Evolutionary conservation across 2,797 vertebrate genomes (phyloP).

Genomic region (Stomatorhinus walkeri): DNA sequence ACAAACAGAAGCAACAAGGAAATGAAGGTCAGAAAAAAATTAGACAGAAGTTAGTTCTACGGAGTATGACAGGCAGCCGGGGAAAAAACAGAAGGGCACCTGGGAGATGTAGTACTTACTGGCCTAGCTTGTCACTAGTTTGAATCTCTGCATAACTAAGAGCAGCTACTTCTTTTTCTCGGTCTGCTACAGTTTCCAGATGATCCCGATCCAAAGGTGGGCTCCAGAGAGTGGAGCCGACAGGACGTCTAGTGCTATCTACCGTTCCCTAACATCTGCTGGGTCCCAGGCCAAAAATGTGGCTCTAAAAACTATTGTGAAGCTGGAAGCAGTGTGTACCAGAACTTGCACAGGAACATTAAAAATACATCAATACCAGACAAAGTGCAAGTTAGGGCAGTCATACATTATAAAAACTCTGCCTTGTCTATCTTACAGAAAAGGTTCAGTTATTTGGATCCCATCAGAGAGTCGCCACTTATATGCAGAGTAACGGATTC

Average conservation of each 20-base stretch:
- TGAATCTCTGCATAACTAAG: neutral
- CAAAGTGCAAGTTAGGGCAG: neutral
- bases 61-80: neutral
- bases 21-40: neutral
- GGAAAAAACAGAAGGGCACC: neutral
- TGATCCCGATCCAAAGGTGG: neutral
- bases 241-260: neutral
- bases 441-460: neutral
- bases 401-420: neutral
- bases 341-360: constrained; percentile 25
- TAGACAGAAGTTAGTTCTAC: constrained; percentile 19
- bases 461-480: neutral
- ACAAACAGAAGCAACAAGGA: neutral
- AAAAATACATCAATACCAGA: constrained; percentile 25
- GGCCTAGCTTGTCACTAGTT: neutral
- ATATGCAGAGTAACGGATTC: neutral
- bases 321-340: constrained; percentile 33
- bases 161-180: neutral
- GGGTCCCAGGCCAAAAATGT: neutral
- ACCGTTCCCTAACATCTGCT: constrained; percentile 1
- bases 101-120: constrained; percentile 16
- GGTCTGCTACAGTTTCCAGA: neutral
- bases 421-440: neutral
- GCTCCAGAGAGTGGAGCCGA: neutral
- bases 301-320: constrained; percentile 67